Evolutionary conservation across 2,888 invertebrate species (phyloP).

Genomic region (Chirona hameri): DNA sequence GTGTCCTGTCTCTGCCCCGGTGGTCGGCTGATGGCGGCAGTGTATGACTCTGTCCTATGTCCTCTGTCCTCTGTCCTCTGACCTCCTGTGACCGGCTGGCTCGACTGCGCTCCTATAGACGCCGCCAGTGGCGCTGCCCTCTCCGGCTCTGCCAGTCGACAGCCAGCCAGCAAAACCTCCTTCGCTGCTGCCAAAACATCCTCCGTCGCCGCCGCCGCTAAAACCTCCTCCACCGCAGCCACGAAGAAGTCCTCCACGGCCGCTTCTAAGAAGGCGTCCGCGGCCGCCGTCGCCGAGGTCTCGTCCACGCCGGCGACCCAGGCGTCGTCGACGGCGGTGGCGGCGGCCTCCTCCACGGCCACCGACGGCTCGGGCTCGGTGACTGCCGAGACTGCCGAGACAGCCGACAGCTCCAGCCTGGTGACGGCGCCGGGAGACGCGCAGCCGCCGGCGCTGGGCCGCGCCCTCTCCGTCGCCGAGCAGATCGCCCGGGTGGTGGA

Average conservation of each 20-base stretch:
- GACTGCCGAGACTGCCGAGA: not conserved
- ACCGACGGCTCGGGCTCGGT: not conserved
- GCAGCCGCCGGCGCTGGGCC: not conserved
- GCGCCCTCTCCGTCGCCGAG: not conserved
- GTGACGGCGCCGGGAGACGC: not conserved
- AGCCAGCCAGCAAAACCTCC: not conserved
- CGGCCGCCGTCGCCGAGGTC: not conserved
- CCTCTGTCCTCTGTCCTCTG: too few relatives aligned
- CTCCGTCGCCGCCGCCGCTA: not conserved
- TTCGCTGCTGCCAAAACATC: not conserved
- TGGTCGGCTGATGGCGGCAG: too few relatives aligned
- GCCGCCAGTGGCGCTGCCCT: not conserved
- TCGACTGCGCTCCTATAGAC: not conserved
- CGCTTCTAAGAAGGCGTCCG: not conserved
- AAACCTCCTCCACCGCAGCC: not conserved
- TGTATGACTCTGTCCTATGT: too few relatives aligned
- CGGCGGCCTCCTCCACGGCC: not conserved
- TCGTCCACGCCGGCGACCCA: not conserved
- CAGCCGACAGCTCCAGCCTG: not conserved
- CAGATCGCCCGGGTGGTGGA: slow-evolving; percentile 3
- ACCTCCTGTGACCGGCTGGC: too few relatives aligned
- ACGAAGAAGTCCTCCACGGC: not conserved
- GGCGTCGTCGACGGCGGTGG: not conserved
- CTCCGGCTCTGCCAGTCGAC: not conserved
- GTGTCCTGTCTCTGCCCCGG: too few relatives aligned